Percentiles rank a stretch among this genome's conserved stretches.
Evolutionary conservation across 1,140 invertebrate genomes (phyloP).

Genomic region (Condylostylus longicornis): DNA sequence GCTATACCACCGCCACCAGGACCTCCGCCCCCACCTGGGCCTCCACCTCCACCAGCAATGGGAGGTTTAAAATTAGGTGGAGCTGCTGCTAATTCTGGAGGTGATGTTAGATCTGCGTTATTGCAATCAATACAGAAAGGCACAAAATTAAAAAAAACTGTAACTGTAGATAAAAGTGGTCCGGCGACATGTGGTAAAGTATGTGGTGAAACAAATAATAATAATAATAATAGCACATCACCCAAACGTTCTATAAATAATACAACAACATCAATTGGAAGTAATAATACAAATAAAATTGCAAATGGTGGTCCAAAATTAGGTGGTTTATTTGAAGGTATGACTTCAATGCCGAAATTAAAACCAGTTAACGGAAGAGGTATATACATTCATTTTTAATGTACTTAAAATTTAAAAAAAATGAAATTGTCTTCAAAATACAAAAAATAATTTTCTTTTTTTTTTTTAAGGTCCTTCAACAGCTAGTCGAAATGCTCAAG

Average conservation of each 20-base stretch:
- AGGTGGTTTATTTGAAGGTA: conserved; percentile 63
- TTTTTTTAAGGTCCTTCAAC: too few species aligned
- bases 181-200: conserved; percentile 50
- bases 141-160: conserved; percentile 65
- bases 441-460: too few species aligned
- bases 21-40: conserved; percentile 46
- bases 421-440: too few species aligned
- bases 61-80: conserved; percentile 27
- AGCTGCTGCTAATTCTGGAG: conserved; percentile 33
- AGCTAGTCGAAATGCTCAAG: too few species aligned
- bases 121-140: conserved; percentile 72
- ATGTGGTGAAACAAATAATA: conserved; percentile 4
- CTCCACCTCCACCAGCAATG: conserved; percentile 39
- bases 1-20: conserved; percentile 41
- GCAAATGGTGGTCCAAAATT: conserved; percentile 41
- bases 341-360: conserved; percentile 65
- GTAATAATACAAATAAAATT: conserved; percentile 28
- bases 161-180: conserved; percentile 76
- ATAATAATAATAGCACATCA: too few species aligned
- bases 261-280: conserved; percentile 22
- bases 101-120: conserved; percentile 47
- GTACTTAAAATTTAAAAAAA: too few species aligned
- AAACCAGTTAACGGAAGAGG: conserved; percentile 50
- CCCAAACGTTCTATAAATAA: conserved; percentile 3
- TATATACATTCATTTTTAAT: background rate